Evolutionary conservation across 1,140 invertebrate genomes (phyloP).

Genomic region (Nasonia longicornis): DNA sequence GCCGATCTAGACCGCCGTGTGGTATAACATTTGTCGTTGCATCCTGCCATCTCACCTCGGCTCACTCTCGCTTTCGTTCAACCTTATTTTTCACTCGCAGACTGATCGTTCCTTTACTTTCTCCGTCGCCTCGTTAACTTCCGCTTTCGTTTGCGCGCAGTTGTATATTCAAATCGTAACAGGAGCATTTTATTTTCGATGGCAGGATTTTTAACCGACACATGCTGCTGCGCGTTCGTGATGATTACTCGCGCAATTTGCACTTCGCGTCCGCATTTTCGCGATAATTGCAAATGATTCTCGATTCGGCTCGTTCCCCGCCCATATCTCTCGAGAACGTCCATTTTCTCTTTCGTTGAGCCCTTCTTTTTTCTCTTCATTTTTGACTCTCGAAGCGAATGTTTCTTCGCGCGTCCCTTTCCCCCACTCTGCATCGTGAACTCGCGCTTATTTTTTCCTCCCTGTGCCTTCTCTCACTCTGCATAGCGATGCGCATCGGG

Average conservation of each 20-base stretch:
- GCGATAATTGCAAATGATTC: slow-evolving; percentile 22
- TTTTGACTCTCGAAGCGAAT: not conserved
- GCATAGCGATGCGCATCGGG: slow-evolving; percentile 51
- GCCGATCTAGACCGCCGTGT: not conserved
- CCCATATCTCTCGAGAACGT: not conserved
- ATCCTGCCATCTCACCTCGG: not conserved
- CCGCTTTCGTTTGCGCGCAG: not conserved
- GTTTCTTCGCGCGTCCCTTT: slow-evolving; percentile 38
- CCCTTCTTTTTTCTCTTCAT: not conserved
- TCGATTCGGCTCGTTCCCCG: not conserved
- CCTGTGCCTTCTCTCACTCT: slow-evolving; percentile 16
- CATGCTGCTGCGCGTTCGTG: no score
- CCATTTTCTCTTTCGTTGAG: slow-evolving; percentile 1
- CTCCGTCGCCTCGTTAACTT: not conserved
- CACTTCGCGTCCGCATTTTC: not conserved
- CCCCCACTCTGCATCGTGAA: slow-evolving; percentile 12
- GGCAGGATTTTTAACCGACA: no score
- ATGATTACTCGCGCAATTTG: no score
- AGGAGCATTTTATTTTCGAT: no score
- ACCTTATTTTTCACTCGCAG: slow-evolving; percentile 1
- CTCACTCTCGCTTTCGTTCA: slow-evolving; percentile 16
- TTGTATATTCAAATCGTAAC: no score
- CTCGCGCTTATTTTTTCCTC: not conserved
- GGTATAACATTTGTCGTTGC: slow-evolving; percentile 16
- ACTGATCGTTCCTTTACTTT: not conserved